Conservation (phyloP, 1,140 invertebrate genomes). For the Hypsibius dujardini region DNA sequence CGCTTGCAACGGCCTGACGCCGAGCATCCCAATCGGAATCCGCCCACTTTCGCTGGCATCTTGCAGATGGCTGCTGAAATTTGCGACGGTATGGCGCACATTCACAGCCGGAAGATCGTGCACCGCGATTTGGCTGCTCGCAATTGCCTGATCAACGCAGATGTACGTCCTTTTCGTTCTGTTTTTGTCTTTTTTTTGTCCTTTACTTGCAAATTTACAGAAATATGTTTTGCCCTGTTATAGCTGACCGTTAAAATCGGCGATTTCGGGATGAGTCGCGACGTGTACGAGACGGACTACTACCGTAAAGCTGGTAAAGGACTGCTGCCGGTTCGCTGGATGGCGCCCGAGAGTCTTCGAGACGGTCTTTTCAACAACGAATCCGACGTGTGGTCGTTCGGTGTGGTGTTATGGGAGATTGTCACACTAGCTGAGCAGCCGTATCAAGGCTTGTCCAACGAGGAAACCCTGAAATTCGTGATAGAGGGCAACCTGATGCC, state of each 20-base stretch:
- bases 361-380: constrained; percentile 77
- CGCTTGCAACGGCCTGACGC: constrained; percentile 61
- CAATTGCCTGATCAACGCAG: constrained; percentile 84
- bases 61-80: constrained; percentile 82
- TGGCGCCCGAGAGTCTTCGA: constrained; percentile 86
- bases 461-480: constrained; percentile 57
- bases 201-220: constrained; percentile 79
- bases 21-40: constrained; percentile 25
- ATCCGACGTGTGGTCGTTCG: constrained; percentile 91
- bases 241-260: constrained; percentile 87
- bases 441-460: constrained; percentile 57
- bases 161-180: no score
- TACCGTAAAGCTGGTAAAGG: constrained; percentile 77
- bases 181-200: no score
- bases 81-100: constrained; percentile 93
- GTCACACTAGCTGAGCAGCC: constrained; percentile 85
- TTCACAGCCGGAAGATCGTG: constrained; percentile 80
- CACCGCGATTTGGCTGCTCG: constrained; percentile 89
- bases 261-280: constrained; percentile 73
- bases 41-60: constrained; percentile 30
- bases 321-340: constrained; percentile 66
- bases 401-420: constrained; percentile 95
- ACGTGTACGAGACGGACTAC: constrained; percentile 93
- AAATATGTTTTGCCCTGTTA: no score
- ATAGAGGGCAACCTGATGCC: constrained; percentile 78